phyloP scores from a whole-genome alignment of 2,113 vertebrate species.

The Festucalex cinctus region DNA sequence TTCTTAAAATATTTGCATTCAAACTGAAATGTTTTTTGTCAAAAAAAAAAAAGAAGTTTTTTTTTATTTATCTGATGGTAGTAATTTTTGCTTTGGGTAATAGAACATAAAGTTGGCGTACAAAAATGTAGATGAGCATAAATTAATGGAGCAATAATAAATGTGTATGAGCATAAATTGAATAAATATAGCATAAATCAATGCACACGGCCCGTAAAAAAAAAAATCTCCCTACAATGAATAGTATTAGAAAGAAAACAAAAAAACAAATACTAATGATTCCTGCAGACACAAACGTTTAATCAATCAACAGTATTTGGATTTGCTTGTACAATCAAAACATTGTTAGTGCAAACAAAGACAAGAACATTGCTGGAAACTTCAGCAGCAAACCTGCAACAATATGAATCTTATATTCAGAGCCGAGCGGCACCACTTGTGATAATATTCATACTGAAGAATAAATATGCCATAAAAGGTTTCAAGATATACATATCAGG shows the following conservation, averaged over 20 bases:
- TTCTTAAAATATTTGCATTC: too few relatives aligned
- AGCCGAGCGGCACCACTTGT: constrained; percentile 29
- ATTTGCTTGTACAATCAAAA: constrained; percentile 50
- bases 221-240: too few relatives aligned
- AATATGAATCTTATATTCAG: constrained; percentile 25
- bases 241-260: background rate
- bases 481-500: constrained; percentile 5
- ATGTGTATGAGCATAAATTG: too few relatives aligned
- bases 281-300: constrained; percentile 51
- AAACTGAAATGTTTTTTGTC: too few relatives aligned
- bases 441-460: constrained; percentile 19
- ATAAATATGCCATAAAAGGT: constrained; percentile 25
- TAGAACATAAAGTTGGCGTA: too few relatives aligned
- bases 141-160: too few relatives aligned
- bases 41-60: too few relatives aligned
- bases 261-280: background rate
- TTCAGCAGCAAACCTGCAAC: constrained; percentile 42
- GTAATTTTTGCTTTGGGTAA: too few relatives aligned
- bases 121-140: too few relatives aligned
- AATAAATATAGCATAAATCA: too few relatives aligned
- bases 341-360: constrained; percentile 62
- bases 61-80: too few relatives aligned
- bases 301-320: constrained; percentile 55
- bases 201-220: background rate
- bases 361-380: constrained; percentile 42